Evolutionary conservation across 2,888 invertebrate genomes (phyloP), one percentile per base, ranked within the genome.

Genomic region (Andrena trimmerana): DNA sequence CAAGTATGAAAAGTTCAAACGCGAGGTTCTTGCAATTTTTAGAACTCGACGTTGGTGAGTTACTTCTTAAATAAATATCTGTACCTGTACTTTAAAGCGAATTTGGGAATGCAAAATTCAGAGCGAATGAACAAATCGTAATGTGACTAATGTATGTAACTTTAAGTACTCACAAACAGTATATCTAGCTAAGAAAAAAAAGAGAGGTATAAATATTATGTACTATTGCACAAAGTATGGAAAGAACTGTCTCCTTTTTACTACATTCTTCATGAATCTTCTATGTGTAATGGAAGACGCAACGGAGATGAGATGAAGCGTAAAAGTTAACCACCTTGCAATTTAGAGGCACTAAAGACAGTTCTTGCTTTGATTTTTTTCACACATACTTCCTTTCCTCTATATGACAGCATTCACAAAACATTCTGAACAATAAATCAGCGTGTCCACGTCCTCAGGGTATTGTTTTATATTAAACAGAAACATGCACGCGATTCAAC

Each of bases 251-350:
- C 13, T 54, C 16, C 1, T 6, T 65, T 31, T 50, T n/a, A 27
- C 54, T 27, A 29, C 4, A n/a, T 48, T 48, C n/a, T 66, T n/a
- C 0, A 20, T 20, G 10, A 33, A 27, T 42, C 68, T 29, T 67
- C 42, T 62, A 67, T 8, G 6, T 29, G 2, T 63, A 72, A 68
- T 69, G 83, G 83, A 83, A 83, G 70, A 83, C 73, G 54, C 33
- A 48, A 72, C 36, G 48, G 52, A 59, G 31, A 62, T 8, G 29
- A 20, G 48, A 74, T 65, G 31, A 63, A 74, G 10, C 57, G 29
- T 67, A 42, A 60, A 63, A 83, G 52, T 57, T n/a, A 78, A 83
- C 74, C 70, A 52, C 20, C 42, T 70, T 24, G 57, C 31, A 69
- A 76, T 68, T 76, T 57, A 52, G 54, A 83, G 54, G 60, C 48